phyloP scores from a whole-genome alignment of 2,113 vertebrate genomes.

The Polypterus senegalus region DNA sequence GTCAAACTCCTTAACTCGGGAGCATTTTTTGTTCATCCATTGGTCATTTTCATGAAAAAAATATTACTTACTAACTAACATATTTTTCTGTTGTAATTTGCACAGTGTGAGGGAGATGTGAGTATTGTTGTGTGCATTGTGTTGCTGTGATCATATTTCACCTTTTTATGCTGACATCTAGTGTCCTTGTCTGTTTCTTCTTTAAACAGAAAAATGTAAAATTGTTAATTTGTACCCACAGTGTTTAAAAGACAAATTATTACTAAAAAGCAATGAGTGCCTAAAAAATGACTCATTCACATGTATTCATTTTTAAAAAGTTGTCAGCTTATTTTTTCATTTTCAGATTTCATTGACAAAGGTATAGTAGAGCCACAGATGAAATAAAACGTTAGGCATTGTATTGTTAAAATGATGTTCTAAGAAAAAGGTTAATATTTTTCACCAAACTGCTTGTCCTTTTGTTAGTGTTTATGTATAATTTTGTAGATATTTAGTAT shows the following conservation, averaged over 20 bases:
- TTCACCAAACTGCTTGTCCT: too few relatives aligned
- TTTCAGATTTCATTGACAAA: not conserved
- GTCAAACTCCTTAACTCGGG: not conserved
- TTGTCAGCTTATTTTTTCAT: not conserved
- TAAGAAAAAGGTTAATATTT: too few relatives aligned
- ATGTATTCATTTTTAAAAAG: too few relatives aligned
- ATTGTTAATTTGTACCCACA: too few relatives aligned
- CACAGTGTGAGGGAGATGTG: constrained; percentile 91
- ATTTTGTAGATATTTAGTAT: too few relatives aligned
- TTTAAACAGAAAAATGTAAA: too few relatives aligned
- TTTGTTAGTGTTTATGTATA: too few relatives aligned
- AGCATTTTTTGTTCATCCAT: not conserved
- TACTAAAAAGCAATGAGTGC: too few relatives aligned
- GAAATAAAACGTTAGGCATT: not conserved
- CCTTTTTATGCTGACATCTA: constrained; percentile 8
- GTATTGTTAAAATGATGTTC: not conserved
- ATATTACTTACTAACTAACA: constrained; percentile 18
- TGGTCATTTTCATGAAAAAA: not conserved
- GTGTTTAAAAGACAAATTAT: too few relatives aligned
- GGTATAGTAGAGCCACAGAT: not conserved
- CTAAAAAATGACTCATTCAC: too few relatives aligned
- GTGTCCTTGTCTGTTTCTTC: not conserved
- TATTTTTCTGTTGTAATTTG: constrained; percentile 55
- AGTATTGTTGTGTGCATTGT: constrained; percentile 60
- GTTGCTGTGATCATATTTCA: constrained; percentile 42